phyloP scores from a whole-genome alignment of 2,888 invertebrate species.

The Synanthedon myopaeformis region DNA sequence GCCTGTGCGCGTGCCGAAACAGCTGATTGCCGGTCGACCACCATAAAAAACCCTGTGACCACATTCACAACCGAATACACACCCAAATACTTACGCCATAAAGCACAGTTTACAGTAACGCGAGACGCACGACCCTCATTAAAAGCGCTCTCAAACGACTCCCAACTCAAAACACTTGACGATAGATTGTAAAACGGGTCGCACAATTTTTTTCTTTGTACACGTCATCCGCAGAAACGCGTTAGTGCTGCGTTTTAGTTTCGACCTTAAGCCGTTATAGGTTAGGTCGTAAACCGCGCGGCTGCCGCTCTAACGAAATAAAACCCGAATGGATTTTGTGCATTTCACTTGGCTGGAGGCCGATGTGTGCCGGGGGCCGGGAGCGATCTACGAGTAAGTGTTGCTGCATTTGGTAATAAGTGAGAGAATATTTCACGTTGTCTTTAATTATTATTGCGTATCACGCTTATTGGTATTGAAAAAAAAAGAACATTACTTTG shows the following conservation, averaged over 20 bases:
- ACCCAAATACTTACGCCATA: slow-evolving; percentile 10
- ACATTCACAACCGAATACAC: slow-evolving; percentile 12
- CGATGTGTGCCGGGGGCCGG: slow-evolving; percentile 24
- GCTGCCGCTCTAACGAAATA: slow-evolving; percentile 39
- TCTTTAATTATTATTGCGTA: too few relatives aligned
- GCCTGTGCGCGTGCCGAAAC: slow-evolving; percentile 61
- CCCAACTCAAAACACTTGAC: slow-evolving; percentile 24
- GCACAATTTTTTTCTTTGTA: slow-evolving; percentile 22
- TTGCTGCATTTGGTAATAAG: slow-evolving; percentile 15
- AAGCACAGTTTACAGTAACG: slow-evolving; percentile 8
- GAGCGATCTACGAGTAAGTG: slow-evolving; percentile 11
- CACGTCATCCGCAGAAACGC: slow-evolving; percentile 43
- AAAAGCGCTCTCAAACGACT: slow-evolving; percentile 15
- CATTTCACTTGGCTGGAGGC: slow-evolving; percentile 53
- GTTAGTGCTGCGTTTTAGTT: slow-evolving; percentile 11
- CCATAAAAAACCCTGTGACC: slow-evolving; percentile 53
- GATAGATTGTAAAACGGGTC: slow-evolving; percentile 30
- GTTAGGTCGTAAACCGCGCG: slow-evolving; percentile 20
- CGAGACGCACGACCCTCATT: slow-evolving; percentile 33
- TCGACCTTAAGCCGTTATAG: slow-evolving; percentile 13
- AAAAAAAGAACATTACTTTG: too few relatives aligned
- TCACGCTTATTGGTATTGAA: too few relatives aligned
- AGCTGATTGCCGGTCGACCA: slow-evolving; percentile 62
- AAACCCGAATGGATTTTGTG: slow-evolving; percentile 64
- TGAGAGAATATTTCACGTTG: slow-evolving; percentile 18